These are phyloP conservation scores for Dyspetes luteomarginatus DNA, from an alignment of 2,888 invertebrate genomes.

Conservation along the genomic window DNA sequence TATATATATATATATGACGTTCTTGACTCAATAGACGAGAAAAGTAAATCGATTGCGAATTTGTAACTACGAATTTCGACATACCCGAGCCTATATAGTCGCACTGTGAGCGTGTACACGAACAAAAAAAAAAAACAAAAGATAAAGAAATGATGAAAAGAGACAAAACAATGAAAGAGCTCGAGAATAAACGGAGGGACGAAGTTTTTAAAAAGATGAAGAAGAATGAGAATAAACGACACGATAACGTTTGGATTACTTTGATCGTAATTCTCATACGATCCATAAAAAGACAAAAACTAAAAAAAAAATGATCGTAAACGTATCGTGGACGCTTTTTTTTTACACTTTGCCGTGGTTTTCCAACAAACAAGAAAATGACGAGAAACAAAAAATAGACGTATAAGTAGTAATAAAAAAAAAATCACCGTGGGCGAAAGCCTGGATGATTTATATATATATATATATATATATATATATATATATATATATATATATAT, in stretches of 20 bases:
- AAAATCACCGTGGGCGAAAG: slow-evolving; percentile 35
- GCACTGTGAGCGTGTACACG: slow-evolving; percentile 56
- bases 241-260: slow-evolving; percentile 33
- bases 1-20: slow-evolving; percentile 46
- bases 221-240: slow-evolving; percentile 20
- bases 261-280: slow-evolving; percentile 21
- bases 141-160: slow-evolving; percentile 16
- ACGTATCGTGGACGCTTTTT: slow-evolving; percentile 44
- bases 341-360: slow-evolving; percentile 49
- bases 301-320: slow-evolving; percentile 27
- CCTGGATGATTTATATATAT: no score
- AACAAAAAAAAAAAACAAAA: slow-evolving; percentile 32
- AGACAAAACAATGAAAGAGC: slow-evolving; percentile 39
- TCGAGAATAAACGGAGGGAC: slow-evolving; percentile 43
- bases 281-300: slow-evolving; percentile 11
- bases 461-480: no score
- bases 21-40: not conserved
- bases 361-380: slow-evolving; percentile 33
- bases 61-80: slow-evolving; percentile 12
- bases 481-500: no score
- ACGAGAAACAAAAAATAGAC: slow-evolving; percentile 56
- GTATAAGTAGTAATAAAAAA: slow-evolving; percentile 54
- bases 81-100: slow-evolving; percentile 50
- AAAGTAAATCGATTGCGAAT: slow-evolving; percentile 33
- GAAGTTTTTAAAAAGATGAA: slow-evolving; percentile 22